Evolutionary conservation across 2,888 invertebrate species (phyloP), one percentile per base, ranked within the genome.

Genomic region (Meandrusa payeni): DNA sequence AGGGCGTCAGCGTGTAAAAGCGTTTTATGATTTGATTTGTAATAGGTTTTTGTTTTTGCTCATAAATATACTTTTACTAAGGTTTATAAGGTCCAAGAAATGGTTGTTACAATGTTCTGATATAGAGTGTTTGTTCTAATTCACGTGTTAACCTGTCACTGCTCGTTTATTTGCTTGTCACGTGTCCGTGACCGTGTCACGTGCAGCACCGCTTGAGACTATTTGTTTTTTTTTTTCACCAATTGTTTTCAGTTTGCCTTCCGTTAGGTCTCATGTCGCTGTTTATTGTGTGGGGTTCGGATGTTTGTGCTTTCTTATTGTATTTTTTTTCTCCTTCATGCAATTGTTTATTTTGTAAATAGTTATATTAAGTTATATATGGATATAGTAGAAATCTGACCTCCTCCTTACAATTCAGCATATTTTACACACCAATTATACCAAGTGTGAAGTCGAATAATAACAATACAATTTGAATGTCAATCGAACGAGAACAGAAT

Each of bases 221-320:
- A 19, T 44, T 24, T 31, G 17, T 19, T 26, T 37, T 20, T 22
- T 3, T 12, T 19, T n/a, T n/a, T n/a, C n/a, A n/a, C n/a, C n/a
- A 9, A 29, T 33, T 44, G 38, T 44, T 44, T 39, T 28, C 22
- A n/a, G 11, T 39, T 33, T 27, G 20, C 10, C 23, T 44, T 39
- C 44, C 44, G 44, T 39, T 22, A 17, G n/a, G 23, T 41, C 27
- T 28, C 5, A 13, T 22, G 1, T 28, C 28, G 28, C 15, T 32
- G 27, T 33, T 44, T 38, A 22, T 5, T 32, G n/a, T 26, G 5
- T 26, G 19, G 22, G 41, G 6, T 13, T 13, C 38, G 44, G 10
- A 32, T 39, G 44, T 26, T 27, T 44, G 32, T 15, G 32, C 34
- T 44, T 39, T n/a, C 11, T 27, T 17, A 13, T 7, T 33, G 31